These are phyloP conservation scores for Perognathus longimembris DNA, from an alignment of 2,113 vertebrate genomes.

Conservation along the genomic window DNA sequence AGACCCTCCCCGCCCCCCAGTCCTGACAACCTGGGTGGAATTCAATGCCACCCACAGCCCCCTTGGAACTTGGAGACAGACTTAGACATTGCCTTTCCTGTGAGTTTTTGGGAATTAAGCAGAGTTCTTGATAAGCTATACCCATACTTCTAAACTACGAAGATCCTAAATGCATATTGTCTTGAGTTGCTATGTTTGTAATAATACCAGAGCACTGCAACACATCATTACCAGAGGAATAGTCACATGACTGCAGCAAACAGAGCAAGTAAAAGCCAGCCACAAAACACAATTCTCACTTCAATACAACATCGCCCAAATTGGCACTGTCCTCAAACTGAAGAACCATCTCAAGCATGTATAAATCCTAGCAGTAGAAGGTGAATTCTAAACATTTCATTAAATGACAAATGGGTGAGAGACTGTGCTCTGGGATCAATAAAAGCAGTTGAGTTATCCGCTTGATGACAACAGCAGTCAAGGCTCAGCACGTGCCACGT, in stretches of 20 bases:
- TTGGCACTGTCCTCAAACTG: neutral
- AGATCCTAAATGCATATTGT: neutral
- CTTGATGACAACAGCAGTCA: neutral
- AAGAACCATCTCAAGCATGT: neutral
- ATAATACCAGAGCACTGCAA: neutral
- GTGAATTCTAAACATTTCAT: neutral
- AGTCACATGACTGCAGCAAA: neutral
- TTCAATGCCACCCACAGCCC: too few species aligned
- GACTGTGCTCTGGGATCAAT: neutral
- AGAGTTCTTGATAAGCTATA: neutral
- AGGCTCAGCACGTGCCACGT: neutral
- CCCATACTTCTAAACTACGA: neutral
- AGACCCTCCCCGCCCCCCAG: neutral
- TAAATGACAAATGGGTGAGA: neutral
- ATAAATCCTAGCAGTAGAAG: neutral
- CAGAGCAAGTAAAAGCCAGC: neutral
- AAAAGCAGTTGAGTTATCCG: neutral
- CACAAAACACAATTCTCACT: neutral
- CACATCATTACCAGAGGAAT: neutral
- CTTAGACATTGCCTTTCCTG: neutral
- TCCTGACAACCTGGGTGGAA: neutral
- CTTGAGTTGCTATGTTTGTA: neutral
- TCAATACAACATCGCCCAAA: neutral
- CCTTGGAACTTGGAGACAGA: too few species aligned
- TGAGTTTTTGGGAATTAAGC: neutral